phyloP scores from a whole-genome alignment of 2,113 vertebrate genomes.

The human (Homo sapiens) region DNA sequence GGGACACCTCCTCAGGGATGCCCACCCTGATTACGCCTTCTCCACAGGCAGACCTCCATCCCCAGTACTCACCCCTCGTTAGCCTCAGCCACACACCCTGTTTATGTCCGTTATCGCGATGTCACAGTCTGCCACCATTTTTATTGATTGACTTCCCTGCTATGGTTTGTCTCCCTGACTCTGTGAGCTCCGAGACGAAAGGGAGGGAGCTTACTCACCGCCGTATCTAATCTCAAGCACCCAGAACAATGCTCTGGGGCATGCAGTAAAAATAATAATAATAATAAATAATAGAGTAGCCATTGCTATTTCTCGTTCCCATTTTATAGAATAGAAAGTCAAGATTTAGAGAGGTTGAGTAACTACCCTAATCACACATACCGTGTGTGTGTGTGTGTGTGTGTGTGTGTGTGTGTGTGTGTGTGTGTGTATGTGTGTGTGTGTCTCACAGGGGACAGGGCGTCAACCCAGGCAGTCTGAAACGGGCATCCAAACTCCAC shows the following conservation, averaged over 20 bases:
- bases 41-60: background rate
- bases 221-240: accelerated
- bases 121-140: background rate
- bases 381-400: no score
- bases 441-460: no score
- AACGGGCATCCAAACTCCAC: background rate
- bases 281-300: no score
- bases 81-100: background rate
- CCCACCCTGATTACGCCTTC: background rate
- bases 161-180: no score
- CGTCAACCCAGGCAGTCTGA: background rate
- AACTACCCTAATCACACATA: background rate
- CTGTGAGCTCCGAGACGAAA: background rate
- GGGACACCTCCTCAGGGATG: background rate
- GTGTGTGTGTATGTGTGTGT: no score
- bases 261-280: no score
- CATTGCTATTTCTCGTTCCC: background rate
- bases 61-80: accelerated
- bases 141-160: background rate
- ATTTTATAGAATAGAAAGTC: background rate
- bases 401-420: no score
- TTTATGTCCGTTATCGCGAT: background rate
- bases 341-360: background rate
- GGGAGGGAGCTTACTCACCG: no score
- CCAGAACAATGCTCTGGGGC: background rate